Evolutionary conservation across 1,140 invertebrate species (phyloP), one percentile per base, ranked within the genome.

Genomic region (Drosophila seguyi): DNA sequence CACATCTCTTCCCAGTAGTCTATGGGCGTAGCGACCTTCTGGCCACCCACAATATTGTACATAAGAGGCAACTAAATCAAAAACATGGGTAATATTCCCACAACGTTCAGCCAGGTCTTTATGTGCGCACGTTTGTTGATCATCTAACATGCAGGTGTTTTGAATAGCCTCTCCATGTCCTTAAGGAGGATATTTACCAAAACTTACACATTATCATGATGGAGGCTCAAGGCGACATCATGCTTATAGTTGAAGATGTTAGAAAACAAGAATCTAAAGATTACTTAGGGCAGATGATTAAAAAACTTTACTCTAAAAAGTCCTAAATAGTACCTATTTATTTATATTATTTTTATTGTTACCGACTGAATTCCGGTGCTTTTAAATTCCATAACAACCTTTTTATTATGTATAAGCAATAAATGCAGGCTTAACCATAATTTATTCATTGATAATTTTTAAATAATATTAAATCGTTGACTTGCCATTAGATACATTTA

Each of bases 21-120:
- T 57, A 7, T 48, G 6, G 34, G n/a, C 42, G 22, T 29, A 52
- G 65, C 45, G 31, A 86, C 75, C 68, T 84, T 63, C 47, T 34
- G 34, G 25, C 25, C 6, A 27, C 14, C 4, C 20, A 41, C n/a
- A 20, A 48, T 18, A 13, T 34, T 34, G 10, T 34, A 50, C 38
- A 41, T 48, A 16, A 65, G 7, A 36, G 27, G 34, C 22, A 34
- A 62, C 16, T 31, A 13, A 25, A 27, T 14, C n/a, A 3, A 6
- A 67, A 53, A 61, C 22, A 48, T 39, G 13, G 31, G 18, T 47
- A 20, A 56, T 13, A 57, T n/a, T 48, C 11, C 14, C n/a, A 11
- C 41, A n/a, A 47, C 22, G 27, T 36, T 73, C 65, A 29, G n/a
- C 27, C 7, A 22, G 20, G n/a, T 38, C 14, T 29, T 41, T 66